phyloP scores from a whole-genome alignment of 1,140 invertebrate species.

The Neotoxoptera formosana region DNA sequence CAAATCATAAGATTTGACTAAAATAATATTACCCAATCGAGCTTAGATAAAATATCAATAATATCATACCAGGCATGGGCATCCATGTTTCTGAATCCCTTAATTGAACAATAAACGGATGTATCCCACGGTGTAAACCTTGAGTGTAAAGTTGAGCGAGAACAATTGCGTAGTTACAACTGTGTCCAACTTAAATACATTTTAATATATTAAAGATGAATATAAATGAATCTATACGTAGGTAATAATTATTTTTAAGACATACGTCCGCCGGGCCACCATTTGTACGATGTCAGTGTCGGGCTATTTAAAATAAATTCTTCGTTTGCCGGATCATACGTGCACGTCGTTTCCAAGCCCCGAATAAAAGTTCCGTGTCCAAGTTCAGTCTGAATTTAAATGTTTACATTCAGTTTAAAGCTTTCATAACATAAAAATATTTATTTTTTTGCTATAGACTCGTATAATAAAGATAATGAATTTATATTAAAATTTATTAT shows the following conservation, averaged over 20 bases:
- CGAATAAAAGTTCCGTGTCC: conserved; percentile 94
- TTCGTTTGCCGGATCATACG: conserved; percentile 82
- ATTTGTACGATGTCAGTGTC: conserved; percentile 88
- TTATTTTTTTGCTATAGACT: neutral
- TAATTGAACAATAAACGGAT: conserved; percentile 91
- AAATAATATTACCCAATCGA: neutral
- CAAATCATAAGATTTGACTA: too few species aligned
- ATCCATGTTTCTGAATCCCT: conserved; percentile 86
- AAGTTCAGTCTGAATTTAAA: conserved; percentile 78
- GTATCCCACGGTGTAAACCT: conserved; percentile 85
- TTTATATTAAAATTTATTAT: neutral
- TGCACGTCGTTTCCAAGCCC: conserved; percentile 90
- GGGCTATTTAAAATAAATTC: conserved; percentile 91
- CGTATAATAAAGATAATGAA: neutral
- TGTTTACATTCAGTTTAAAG: neutral
- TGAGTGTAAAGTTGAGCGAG: conserved; percentile 88
- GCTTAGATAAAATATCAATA: neutral
- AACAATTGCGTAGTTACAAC: conserved; percentile 89
- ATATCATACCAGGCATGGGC: conserved; percentile 68
- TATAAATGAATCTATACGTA: too few species aligned
- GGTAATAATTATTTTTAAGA: conserved; percentile 60
- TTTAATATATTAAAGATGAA: neutral
- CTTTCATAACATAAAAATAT: neutral
- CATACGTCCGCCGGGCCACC: conserved; percentile 93
- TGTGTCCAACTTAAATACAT: conserved; percentile 81